These are phyloP conservation scores for Propithecus coquereli DNA, from an alignment of 2,113 vertebrate species.

Conservation along the genomic window DNA sequence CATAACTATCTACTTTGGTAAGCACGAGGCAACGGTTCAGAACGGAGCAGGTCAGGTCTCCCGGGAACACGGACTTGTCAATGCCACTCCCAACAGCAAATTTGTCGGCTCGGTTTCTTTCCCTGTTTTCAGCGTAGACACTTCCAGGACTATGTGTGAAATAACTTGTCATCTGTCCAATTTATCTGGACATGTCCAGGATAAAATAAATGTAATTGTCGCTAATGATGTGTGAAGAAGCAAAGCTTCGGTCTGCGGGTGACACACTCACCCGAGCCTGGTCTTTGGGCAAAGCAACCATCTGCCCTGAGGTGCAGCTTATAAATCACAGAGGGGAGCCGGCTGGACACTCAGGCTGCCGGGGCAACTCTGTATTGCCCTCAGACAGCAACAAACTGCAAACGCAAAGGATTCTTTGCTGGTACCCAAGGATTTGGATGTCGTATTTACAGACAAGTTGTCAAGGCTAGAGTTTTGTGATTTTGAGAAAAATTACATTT, in stretches of 20 bases:
- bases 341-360: rapidly evolving
- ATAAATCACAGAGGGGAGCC: neutral
- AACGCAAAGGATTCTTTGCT: neutral
- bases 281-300: neutral
- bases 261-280: rapidly evolving
- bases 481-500: constrained; percentile 7
- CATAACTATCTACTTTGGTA: neutral
- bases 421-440: neutral
- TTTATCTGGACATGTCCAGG: neutral
- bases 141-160: constrained; percentile 32
- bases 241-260: neutral
- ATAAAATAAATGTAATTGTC: neutral
- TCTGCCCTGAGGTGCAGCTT: rapidly evolving
- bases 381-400: too few species aligned
- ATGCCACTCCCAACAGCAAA: neutral
- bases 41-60: neutral
- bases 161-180: neutral
- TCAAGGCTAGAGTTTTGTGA: neutral
- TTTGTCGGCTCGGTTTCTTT: neutral
- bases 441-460: neutral
- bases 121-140: neutral
- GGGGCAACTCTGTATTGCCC: neutral
- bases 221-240: constrained; percentile 42
- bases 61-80: rapidly evolving
- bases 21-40: neutral